phyloP scores from a whole-genome alignment of 2,797 vertebrate species.

The Phrynocephalus forsythii region DNA sequence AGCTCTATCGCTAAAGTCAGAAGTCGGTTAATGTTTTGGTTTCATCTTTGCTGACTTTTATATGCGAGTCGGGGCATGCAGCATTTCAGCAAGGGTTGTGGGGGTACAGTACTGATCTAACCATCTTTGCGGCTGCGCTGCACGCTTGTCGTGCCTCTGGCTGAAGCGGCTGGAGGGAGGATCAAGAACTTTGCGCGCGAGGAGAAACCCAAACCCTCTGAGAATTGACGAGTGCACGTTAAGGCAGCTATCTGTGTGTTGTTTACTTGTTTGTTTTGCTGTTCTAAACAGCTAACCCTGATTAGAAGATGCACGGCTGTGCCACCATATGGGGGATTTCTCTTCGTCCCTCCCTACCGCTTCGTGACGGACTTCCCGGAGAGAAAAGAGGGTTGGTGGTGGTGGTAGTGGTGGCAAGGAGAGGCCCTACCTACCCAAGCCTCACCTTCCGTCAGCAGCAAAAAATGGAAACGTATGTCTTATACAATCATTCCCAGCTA shows the following conservation, averaged over 20 bases:
- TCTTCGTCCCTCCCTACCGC: conserved; percentile 29
- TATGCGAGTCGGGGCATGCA: conserved; percentile 59
- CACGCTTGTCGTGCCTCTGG: conserved; percentile 26
- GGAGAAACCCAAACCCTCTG: conserved; percentile 21
- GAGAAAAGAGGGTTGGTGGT: conserved; percentile 26
- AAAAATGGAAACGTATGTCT: conserved; percentile 55
- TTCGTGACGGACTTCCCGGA: not conserved
- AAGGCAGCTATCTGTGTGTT: conserved; percentile 59
- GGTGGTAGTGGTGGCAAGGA: conserved; percentile 44
- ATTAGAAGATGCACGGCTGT: conserved; percentile 57
- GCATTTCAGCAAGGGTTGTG: conserved; percentile 59
- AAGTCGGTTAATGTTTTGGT: conserved; percentile 54
- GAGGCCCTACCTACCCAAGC: conserved; percentile 60
- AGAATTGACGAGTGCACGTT: conserved; percentile 13
- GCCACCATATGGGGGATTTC: conserved; percentile 40
- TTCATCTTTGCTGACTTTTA: conserved; percentile 50
- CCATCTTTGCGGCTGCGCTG: conserved; percentile 60
- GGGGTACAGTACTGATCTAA: conserved; percentile 61
- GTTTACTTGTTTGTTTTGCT: conserved; percentile 29
- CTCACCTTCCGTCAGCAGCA: conserved; percentile 69
- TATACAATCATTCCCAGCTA: conserved; percentile 60
- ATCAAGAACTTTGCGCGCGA: conserved; percentile 18
- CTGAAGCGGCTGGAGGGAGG: not conserved
- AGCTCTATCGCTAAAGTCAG: conserved; percentile 47
- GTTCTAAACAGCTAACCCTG: conserved; percentile 64